A percentile compares a stretch with the other conserved stretches of the same genome.
These are phyloP conservation scores for Drosophila kohkoa DNA, from an alignment of 1,140 invertebrate species.

Conservation along the genomic window DNA sequence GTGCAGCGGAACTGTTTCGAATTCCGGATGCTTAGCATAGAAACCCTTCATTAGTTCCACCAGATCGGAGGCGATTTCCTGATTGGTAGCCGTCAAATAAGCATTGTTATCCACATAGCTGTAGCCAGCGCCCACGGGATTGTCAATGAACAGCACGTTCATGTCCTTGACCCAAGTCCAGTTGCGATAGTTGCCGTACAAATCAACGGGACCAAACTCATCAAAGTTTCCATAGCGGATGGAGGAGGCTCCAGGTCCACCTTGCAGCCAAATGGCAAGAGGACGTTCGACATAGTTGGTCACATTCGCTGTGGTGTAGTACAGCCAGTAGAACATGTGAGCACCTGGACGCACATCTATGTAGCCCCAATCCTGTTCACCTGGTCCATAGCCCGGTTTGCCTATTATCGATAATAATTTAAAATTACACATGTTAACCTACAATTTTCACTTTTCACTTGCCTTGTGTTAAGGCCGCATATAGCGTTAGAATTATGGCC, in stretches of 20 bases:
- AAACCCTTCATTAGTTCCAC: constrained; percentile 89
- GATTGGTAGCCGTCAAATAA: constrained; percentile 88
- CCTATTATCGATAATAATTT: constrained; percentile 37
- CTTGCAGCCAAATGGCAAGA: constrained; percentile 92
- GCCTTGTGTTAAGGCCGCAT: constrained; percentile 37
- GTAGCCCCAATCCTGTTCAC: constrained; percentile 89
- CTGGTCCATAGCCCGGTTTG: constrained; percentile 86
- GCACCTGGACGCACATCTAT: constrained; percentile 89
- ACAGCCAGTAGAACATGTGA: constrained; percentile 94
- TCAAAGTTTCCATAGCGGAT: constrained; percentile 92
- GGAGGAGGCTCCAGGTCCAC: constrained; percentile 91
- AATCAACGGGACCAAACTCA: constrained; percentile 90
- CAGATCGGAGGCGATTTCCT: constrained; percentile 92
- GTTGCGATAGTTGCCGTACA: constrained; percentile 88
- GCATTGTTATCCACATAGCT: constrained; percentile 90
- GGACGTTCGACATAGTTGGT: constrained; percentile 87
- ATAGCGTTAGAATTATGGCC: constrained; percentile 39
- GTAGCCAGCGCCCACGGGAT: constrained; percentile 95
- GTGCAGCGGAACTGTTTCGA: constrained; percentile 90
- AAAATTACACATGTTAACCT: not conserved
- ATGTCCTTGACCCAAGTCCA: constrained; percentile 91
- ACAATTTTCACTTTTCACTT: constrained; percentile 15
- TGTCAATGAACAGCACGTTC: constrained; percentile 95
- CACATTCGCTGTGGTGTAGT: constrained; percentile 88
- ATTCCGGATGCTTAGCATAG: constrained; percentile 87